A percentile compares a stretch with the other conserved stretches of the same genome.
Evolutionary conservation across 2,797 vertebrate genomes (phyloP).

Genomic region (Crypturellus tataupa): DNA sequence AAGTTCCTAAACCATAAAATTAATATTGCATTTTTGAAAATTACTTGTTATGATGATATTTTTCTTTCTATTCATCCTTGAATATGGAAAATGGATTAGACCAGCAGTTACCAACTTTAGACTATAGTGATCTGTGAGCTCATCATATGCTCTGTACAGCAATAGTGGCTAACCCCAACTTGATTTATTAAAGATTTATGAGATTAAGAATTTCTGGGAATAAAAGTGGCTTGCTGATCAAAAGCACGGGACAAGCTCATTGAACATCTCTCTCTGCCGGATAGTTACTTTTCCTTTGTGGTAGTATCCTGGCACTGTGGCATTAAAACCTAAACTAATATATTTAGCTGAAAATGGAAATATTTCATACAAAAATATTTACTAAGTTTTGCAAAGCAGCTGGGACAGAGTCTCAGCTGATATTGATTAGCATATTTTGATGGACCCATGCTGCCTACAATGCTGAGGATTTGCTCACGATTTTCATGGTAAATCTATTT

Average conservation of each 20-base stretch:
- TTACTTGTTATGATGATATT: not conserved
- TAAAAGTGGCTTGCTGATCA: not conserved
- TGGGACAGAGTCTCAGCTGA: not conserved
- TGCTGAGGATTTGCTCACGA: not conserved
- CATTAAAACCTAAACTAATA: not conserved
- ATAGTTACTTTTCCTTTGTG: not conserved
- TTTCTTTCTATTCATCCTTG: not conserved
- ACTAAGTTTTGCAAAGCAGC: not conserved
- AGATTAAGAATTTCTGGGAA: not conserved
- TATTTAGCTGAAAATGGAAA: not conserved
- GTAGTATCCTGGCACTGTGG: not conserved
- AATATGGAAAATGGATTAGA: not conserved
- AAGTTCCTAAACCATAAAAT: not conserved
- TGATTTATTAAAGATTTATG: not conserved
- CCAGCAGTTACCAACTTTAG: fast-evolving
- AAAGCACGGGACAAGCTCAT: not conserved
- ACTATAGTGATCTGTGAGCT: not conserved
- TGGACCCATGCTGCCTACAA: not conserved
- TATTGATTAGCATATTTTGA: not conserved
- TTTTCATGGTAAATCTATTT: not conserved
- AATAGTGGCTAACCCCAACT: not conserved
- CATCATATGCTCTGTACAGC: not conserved
- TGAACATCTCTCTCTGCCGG: no score
- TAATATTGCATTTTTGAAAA: not conserved
- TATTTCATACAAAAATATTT: not conserved